Evolutionary conservation across 2,888 invertebrate species (phyloP).

Genomic region (Xestobium rufovillosum): DNA sequence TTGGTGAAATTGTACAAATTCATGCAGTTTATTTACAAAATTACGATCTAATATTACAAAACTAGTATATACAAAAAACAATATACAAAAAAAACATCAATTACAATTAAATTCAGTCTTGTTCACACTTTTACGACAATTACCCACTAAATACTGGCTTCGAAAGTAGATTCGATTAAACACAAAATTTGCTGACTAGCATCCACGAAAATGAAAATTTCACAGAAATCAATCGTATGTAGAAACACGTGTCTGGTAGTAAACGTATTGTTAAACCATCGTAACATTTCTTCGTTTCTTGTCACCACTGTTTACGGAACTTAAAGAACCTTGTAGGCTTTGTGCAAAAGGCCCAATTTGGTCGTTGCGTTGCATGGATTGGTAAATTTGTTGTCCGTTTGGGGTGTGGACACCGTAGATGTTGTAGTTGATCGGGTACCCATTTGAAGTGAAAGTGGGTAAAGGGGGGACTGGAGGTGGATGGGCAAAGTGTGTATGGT

Average conservation of each 20-base stretch:
- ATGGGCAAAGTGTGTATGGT: conserved; percentile 37
- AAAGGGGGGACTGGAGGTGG: conserved; percentile 50
- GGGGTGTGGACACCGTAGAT: conserved; percentile 42
- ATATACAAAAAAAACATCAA: conserved; percentile 6
- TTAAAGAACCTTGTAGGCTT: conserved; percentile 50
- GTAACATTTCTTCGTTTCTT: conserved; percentile 53
- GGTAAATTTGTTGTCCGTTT: conserved; percentile 35
- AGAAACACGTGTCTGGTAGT: too few species aligned
- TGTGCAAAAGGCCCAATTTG: conserved; percentile 42
- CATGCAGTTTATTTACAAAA: conserved; percentile 1
- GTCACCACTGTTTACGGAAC: conserved; percentile 49
- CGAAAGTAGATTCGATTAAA: conserved; percentile 2
- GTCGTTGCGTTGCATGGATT: conserved; percentile 41
- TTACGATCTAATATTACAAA: background rate
- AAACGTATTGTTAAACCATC: conserved; percentile 49
- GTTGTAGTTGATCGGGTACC: conserved; percentile 41
- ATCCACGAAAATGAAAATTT: too few species aligned
- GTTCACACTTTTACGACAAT: conserved; percentile 13
- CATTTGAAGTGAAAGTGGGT: conserved; percentile 41
- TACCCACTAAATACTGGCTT: conserved; percentile 26
- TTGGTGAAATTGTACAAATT: background rate
- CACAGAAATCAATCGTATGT: too few species aligned
- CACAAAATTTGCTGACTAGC: too few species aligned
- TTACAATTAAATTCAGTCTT: conserved; percentile 28
- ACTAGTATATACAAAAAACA: background rate